These are phyloP conservation scores for Streptopelia turtur DNA, from an alignment of 2,797 vertebrate genomes.

Conservation along the genomic window DNA sequence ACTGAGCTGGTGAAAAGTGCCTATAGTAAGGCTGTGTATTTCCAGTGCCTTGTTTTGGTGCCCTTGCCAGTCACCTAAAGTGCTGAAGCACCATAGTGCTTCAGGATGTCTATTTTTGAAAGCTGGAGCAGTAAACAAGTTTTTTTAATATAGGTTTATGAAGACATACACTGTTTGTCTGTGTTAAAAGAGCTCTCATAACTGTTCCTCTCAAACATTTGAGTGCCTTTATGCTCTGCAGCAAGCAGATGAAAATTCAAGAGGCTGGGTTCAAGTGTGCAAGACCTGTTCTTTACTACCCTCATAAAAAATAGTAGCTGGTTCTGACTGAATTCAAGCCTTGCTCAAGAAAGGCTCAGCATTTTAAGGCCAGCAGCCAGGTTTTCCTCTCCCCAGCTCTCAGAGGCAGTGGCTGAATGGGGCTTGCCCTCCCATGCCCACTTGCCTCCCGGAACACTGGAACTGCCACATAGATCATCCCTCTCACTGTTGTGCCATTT, in stretches of 20 bases:
- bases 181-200: not conserved
- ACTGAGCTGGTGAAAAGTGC: not conserved
- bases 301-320: not conserved
- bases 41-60: not conserved
- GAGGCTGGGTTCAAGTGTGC: not conserved
- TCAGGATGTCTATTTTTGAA: not conserved
- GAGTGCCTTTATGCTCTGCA: not conserved
- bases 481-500: rapidly evolving
- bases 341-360: not conserved
- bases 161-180: not conserved
- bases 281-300: not conserved
- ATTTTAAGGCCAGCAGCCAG: not conserved
- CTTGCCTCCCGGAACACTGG: not conserved
- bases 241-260: not conserved
- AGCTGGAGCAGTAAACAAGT: not conserved
- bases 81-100: not conserved
- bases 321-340: not conserved
- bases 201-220: not conserved
- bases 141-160: not conserved
- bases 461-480: not conserved
- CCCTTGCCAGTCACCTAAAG: not conserved
- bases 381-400: not conserved
- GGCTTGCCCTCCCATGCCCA: rapidly evolving
- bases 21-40: not conserved
- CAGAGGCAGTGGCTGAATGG: rapidly evolving